Base-by-base conservation (phyloP, 2,888 invertebrate genomes). In the Chrysotoxum bicinctum region DNA sequence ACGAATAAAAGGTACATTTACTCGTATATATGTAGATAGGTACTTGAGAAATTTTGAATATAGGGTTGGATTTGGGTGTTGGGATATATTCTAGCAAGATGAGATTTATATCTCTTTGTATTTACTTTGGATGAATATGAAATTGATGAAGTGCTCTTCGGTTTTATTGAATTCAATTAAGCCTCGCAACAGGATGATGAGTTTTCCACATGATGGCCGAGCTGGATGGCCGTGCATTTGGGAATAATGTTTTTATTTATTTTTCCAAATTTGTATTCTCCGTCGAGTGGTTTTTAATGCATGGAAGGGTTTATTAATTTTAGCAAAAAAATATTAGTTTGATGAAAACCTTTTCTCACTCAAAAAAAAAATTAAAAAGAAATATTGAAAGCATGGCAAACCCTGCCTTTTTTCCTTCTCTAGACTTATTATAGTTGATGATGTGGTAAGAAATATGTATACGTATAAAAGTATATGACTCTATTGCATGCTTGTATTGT, bases 131-230 rank as follows among this genome's bases (percentile, higher is more conserved):
- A 85, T 85, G 77, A 85, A 85, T 85, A 85, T 85, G 85, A 85
- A 81, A 77, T 85, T 85, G 85, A 85, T 85, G 75, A 85, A 85
- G 85, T 73, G 81, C 85, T 85, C 85, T 85, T 85, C 72, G 64
- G 72, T 80, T 80, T 72, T 80, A 85, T 85, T 76, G 76, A 85
- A 85, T 85, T 85, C 80, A 85, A 85, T 85, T 85, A 85, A 73
- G 72, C 45, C 37, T 58, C 43, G 76, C 80, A 80, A 80, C 72
- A 80, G 75, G 72, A 68, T 62, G 84, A 69, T 80, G 76, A 72
- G 52, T 60, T 72, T 43, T 48, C 21, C 32, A 23, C 50, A 50
- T 66, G 35, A 12, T 12, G 52, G 9, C 7, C 48, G n/a, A n/a
- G n/a, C n/a, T n/a, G n/a, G 52, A 26, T 26, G 5, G 26, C 8